Conservation (phyloP, 1,140 invertebrate genomes). For the Leptinotarsa defecta region DNA sequence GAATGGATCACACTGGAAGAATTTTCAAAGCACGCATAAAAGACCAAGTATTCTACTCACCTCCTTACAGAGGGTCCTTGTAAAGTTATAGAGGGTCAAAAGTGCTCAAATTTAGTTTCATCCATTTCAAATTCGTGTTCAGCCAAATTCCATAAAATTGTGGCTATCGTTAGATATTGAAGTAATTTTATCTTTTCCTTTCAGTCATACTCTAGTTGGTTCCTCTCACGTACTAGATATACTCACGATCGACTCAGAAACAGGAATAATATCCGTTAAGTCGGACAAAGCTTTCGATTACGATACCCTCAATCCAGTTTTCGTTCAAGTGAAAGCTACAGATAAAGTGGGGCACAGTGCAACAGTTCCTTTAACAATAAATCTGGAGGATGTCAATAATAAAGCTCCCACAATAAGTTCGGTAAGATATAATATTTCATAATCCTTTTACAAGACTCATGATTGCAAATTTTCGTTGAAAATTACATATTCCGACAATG, state of each 20-base stretch:
- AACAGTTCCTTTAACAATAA: conserved; percentile 60
- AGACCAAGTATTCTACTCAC: too few relatives aligned
- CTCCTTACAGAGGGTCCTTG: too few relatives aligned
- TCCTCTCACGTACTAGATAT: conserved; percentile 44
- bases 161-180: too few relatives aligned
- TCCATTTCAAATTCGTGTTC: too few relatives aligned
- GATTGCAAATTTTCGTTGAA: background rate
- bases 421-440: conserved; percentile 45
- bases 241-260: conserved; percentile 56
- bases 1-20: too few relatives aligned
- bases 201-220: conserved; percentile 58
- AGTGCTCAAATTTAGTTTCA: too few relatives aligned
- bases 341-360: conserved; percentile 59
- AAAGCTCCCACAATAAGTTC: conserved; percentile 59
- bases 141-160: too few relatives aligned
- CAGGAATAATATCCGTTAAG: conserved; percentile 58
- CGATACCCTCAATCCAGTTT: conserved; percentile 60
- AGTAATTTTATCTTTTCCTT: conserved; percentile 30
- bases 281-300: conserved; percentile 62
- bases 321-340: conserved; percentile 60
- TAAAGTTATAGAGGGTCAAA: too few relatives aligned
- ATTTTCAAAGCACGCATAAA: too few relatives aligned
- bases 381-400: conserved; percentile 64
- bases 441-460: too few relatives aligned
- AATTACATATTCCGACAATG: too few relatives aligned